Conservation (phyloP, 2,113 vertebrate species). For the Acrocephalus kingi region DNA sequence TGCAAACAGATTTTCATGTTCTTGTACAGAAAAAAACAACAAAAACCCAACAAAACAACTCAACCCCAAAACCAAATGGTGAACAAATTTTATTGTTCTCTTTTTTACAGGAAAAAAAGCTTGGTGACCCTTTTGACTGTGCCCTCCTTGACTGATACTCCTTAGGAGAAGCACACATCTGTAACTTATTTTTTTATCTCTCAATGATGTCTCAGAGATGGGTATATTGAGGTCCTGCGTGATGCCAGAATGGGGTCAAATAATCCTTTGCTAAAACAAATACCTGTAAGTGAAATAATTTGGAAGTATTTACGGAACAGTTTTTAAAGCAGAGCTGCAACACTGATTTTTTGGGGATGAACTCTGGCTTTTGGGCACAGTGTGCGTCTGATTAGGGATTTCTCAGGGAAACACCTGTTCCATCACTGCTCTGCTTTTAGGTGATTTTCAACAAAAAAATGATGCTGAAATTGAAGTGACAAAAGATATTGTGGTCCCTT, state of each 20-base stretch:
- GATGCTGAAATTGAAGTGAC: not conserved
- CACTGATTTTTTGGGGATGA: not conserved
- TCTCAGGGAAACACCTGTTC: not conserved
- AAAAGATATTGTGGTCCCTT: not conserved
- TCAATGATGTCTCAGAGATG: not conserved
- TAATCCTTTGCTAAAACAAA: not conserved
- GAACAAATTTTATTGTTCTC: not conserved
- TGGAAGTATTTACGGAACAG: not conserved
- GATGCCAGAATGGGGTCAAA: not conserved
- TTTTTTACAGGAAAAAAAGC: not conserved
- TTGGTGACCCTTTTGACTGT: not conserved
- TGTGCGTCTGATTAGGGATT: not conserved
- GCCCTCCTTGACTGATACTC: not conserved
- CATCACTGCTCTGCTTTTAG: not conserved
- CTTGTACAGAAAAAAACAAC: not conserved
- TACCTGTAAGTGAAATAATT: not conserved
- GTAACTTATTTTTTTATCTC: not conserved
- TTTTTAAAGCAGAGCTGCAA: not conserved
- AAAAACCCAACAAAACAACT: not conserved
- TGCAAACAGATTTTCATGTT: constrained; percentile 32
- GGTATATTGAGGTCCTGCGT: not conserved
- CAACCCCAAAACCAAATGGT: not conserved
- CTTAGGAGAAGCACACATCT: not conserved
- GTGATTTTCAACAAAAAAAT: not conserved
- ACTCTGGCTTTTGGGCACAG: not conserved